Conservation (phyloP, 2,113 vertebrate species). For the Rhineura floridana region DNA sequence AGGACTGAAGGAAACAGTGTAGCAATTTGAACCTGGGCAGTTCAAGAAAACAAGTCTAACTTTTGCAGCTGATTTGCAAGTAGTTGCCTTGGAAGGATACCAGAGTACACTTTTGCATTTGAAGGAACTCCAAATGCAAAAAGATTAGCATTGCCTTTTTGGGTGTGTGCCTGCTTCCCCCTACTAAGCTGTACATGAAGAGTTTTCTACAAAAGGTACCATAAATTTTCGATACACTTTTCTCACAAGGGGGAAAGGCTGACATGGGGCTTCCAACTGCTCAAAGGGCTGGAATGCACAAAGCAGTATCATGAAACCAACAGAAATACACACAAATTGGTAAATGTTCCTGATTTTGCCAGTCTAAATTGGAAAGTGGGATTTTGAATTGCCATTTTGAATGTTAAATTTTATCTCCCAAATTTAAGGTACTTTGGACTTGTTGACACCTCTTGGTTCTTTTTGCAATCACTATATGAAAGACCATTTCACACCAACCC, state of each 20-base stretch:
- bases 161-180: not conserved
- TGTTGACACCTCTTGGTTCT: no score
- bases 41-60: not conserved
- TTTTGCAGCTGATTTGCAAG: not conserved
- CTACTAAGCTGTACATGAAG: not conserved
- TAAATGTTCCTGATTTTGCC: not conserved
- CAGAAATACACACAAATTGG: not conserved
- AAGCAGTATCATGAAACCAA: not conserved
- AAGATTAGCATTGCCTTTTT: not conserved
- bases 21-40: not conserved
- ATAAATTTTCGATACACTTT: not conserved
- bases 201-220: not conserved
- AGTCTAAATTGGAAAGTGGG: not conserved
- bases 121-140: not conserved
- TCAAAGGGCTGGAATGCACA: not conserved
- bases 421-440: not conserved
- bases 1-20: not conserved
- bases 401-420: not conserved
- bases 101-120: no score
- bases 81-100: not conserved
- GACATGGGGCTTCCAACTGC: not conserved
- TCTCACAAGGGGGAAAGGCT: not conserved
- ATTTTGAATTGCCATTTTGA: not conserved
- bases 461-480: not conserved
- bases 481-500: not conserved